phyloP scores from a whole-genome alignment of 2,113 vertebrate species.

The Poeciliopsis retropinna region DNA sequence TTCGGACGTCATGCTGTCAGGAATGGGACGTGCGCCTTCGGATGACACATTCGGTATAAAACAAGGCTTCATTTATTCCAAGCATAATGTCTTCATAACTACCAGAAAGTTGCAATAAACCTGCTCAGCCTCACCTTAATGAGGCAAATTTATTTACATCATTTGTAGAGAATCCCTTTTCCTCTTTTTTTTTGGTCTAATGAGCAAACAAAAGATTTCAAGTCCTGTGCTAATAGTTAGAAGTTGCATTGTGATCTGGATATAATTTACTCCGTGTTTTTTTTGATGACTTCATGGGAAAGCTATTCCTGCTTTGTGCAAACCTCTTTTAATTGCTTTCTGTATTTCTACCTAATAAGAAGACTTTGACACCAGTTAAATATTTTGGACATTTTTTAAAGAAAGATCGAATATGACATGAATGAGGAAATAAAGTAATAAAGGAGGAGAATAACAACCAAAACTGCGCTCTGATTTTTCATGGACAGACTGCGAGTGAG shows the following conservation, averaged over 20 bases:
- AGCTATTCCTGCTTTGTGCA: not conserved
- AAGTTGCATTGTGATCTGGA: conserved; percentile 5
- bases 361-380: not conserved
- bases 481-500: not conserved
- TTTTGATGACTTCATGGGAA: not conserved
- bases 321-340: not conserved
- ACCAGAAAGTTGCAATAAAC: conserved; percentile 47
- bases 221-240: not conserved
- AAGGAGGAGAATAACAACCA: not conserved
- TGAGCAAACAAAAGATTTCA: conserved; percentile 9
- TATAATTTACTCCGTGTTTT: not conserved
- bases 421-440: not conserved
- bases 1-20: conserved; percentile 25
- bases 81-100: conserved; percentile 31
- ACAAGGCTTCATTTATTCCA: conserved; percentile 37
- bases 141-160: conserved; percentile 1
- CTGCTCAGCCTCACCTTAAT: conserved; percentile 22
- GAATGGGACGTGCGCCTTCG: conserved; percentile 38
- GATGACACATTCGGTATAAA: conserved; percentile 50
- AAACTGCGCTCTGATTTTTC: not conserved
- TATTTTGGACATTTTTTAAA: not conserved
- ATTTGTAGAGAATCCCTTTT: not conserved
- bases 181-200: conserved; percentile 5
- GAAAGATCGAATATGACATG: not conserved
- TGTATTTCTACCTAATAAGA: not conserved